These are phyloP conservation scores for Taenaris catops DNA, from an alignment of 2,888 invertebrate genomes.

Conservation along the genomic window DNA sequence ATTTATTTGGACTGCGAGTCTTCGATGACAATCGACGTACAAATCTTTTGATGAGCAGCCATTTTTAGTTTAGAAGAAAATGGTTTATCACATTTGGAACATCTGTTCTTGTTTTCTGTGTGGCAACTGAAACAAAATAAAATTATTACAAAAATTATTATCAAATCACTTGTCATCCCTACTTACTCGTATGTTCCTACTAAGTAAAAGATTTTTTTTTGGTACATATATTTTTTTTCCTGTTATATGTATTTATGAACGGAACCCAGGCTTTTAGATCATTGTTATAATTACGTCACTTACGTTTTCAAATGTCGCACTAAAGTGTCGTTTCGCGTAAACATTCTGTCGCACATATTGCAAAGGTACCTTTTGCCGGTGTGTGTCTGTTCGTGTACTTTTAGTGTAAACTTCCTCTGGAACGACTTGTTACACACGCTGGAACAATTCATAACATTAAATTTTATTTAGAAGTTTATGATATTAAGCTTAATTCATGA, in stretches of 20 bases:
- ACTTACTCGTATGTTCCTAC: too few species aligned
- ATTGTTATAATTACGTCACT: neutral
- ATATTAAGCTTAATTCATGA: too few species aligned
- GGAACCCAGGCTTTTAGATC: too few species aligned
- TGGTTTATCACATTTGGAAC: conserved; percentile 13
- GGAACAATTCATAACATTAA: conserved; percentile 6
- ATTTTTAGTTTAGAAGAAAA: conserved; percentile 14
- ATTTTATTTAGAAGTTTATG: too few species aligned
- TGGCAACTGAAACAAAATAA: conserved; percentile 10
- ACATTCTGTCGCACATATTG: conserved; percentile 63
- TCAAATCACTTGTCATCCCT: neutral
- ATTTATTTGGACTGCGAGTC: neutral
- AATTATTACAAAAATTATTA: neutral
- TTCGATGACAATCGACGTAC: neutral
- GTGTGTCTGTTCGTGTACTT: conserved; percentile 70
- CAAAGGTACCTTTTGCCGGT: conserved; percentile 68
- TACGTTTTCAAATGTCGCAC: conserved; percentile 47
- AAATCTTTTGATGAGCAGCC: conserved; percentile 11
- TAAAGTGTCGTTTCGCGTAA: conserved; percentile 72
- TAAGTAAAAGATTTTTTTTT: too few species aligned
- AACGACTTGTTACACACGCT: conserved; percentile 64
- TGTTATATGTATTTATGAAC: too few species aligned
- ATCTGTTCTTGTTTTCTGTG: conserved; percentile 8
- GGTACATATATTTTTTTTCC: too few species aligned
- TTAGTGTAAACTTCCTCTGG: conserved; percentile 67